Evolutionary conservation across 2,797 vertebrate species (phyloP), one percentile per base, ranked within the genome.

Genomic region (Dermochelys coriacea): DNA sequence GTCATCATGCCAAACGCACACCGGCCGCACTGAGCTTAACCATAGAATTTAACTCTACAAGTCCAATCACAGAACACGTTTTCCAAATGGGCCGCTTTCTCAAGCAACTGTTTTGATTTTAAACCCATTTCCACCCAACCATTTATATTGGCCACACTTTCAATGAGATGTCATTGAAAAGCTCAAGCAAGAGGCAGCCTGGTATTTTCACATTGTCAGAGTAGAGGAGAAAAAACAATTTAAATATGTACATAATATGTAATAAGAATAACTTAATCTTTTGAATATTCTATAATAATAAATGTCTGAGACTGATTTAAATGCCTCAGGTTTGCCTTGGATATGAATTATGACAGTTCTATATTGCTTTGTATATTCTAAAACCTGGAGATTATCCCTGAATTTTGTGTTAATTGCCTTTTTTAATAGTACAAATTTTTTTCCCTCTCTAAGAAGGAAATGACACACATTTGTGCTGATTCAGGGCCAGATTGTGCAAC

Each of bases 381-480:
- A 89, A 95, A 51, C 45, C 27, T 1, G 1, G 2, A 89, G 52
- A 27, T 61, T 87, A 82, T 71, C 4, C 8, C 34, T 47, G 54
- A 59, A 45, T 29, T 31, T 49, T 23, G 21, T 89, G 8, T 59
- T 90, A 94, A 87, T 92, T 37, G 50, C 51, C 78, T 55, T 6
- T 71, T 85, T 21, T 80, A 88, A 19, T 82, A 93, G 74, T 85
- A 87, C 4, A 55, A 18, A 87, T 54, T 92, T 93, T 93, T 91
- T 3, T 1, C 0, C 0, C 1, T 54, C 84, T 94, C 86, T 88
- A n/a, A 18, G 29, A 75, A 18, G 7, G 27, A 84, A 49, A 49
- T 37, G 87, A 16, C 37, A 54, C 86, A 11, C 0, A 1, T 71
- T 86, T 94, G 94, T 94, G 25, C 37, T 50, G 88, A 49, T 59